These are phyloP conservation scores for Crotophaga sulcirostris DNA, from an alignment of 2,113 vertebrate genomes.

Conservation along the genomic window DNA sequence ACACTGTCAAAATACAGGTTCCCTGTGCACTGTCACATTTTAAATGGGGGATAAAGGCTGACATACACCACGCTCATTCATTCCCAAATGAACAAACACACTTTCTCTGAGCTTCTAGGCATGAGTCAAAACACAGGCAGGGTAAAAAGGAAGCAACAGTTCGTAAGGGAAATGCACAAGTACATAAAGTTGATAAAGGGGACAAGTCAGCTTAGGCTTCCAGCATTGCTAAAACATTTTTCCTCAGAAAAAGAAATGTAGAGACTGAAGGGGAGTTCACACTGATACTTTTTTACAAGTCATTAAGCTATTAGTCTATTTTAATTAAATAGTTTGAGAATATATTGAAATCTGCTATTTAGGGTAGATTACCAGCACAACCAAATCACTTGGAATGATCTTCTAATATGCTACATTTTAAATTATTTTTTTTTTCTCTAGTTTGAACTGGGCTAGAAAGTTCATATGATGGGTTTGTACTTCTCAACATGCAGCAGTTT, in stretches of 20 bases:
- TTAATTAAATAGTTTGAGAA: not conserved
- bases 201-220: not conserved
- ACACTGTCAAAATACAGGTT: not conserved
- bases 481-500: not conserved
- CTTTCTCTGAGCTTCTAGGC: not conserved
- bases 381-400: not conserved
- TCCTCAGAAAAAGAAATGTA: not conserved
- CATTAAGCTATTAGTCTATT: not conserved
- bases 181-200: not conserved
- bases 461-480: not conserved
- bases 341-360: not conserved
- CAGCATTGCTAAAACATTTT: not conserved
- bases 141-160: not conserved
- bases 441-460: not conserved
- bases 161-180: not conserved
- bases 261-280: not conserved
- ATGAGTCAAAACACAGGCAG: not conserved
- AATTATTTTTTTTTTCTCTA: not conserved
- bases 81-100: not conserved
- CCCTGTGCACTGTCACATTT: not conserved
- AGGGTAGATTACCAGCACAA: not conserved
- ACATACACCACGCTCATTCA: fast-evolving
- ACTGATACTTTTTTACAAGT: not conserved
- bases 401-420: not conserved
- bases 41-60: not conserved